Base-by-base conservation (phyloP, 1,140 invertebrate species). In the Formica exsecta region DNA sequence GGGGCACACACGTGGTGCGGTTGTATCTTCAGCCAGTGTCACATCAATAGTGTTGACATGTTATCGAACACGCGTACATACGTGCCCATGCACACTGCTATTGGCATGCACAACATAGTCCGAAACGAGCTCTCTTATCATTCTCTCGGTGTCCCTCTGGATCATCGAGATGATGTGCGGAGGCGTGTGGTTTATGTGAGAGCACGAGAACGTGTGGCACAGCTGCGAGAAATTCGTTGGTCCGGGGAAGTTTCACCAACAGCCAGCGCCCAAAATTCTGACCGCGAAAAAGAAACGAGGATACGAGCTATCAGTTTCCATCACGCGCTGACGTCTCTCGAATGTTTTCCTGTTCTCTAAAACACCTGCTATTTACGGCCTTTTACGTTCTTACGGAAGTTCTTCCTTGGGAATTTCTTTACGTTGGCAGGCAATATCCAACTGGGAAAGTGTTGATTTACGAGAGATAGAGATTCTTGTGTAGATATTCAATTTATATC, bases 1-100 rank as follows among this genome's bases (percentile, higher is more conserved):
- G 3, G 8, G 44, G 59, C 54, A 76, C 85, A 90, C 93, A 92
- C 91, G 92, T 92, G 92, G 89, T 84, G 66, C 85, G 25, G 25
- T 29, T 29, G 66, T 25, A 75, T 66, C 74, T 79, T 54, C 41
- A 22, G 41, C 64, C 19, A n/a, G 75, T 85, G 73, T 86, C 61
- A 38, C 59, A 16, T 25, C 29, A 16, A 8, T 38, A 32, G 48
- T 11, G 66, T 32, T 57, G 61, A 77, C 66, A 84, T 54, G 38
- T 79, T 51, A 51, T 51, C 48, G 54, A 48, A 73, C 76, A 54
- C 36, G 29, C 22, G 57, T 80, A 64, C 80, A 83, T 76, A 81
- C 36, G 85, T 71, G 62, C 71, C 38, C 22, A 32, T 62, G 81
- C 85, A 84, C 86, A 79, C 32, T 76, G 76, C 64, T 85, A 85